These are phyloP conservation scores for Arnoldichthys spilopterus DNA, from an alignment of 2,797 vertebrate species.

Conservation along the genomic window DNA sequence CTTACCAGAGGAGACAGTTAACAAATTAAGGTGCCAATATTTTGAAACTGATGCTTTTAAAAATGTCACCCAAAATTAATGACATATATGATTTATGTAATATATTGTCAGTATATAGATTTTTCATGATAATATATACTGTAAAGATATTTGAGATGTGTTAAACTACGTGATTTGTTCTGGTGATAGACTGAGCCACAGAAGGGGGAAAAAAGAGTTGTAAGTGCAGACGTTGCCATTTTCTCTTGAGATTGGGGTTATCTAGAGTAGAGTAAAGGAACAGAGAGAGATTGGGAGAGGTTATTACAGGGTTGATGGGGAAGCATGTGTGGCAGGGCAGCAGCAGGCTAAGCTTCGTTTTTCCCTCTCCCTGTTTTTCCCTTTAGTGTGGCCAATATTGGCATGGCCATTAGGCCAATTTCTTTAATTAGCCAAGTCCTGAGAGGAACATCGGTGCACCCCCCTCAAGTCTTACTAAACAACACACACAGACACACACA, in stretches of 20 bases:
- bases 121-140: no score
- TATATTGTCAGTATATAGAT: background rate
- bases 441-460: slow-evolving; percentile 57
- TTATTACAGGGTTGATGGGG: background rate
- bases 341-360: slow-evolving; percentile 23
- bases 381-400: slow-evolving; percentile 77
- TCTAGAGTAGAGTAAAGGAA: background rate
- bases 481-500: background rate
- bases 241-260: background rate
- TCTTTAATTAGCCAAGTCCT: slow-evolving; percentile 73
- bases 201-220: background rate
- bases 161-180: background rate
- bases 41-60: no score
- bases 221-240: background rate
- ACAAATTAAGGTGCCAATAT: no score
- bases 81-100: no score
- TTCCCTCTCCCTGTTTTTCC: slow-evolving; percentile 58
- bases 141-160: background rate
- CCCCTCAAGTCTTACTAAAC: slow-evolving; percentile 25
- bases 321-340: slow-evolving; percentile 32
- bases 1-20: no score
- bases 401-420: slow-evolving; percentile 76
- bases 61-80: no score
- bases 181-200: background rate
- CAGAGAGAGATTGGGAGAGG: slow-evolving; percentile 27